Evolutionary conservation across 2,888 invertebrate genomes (phyloP).

Genomic region (Bursaphelenchus okinawaensis): DNA sequence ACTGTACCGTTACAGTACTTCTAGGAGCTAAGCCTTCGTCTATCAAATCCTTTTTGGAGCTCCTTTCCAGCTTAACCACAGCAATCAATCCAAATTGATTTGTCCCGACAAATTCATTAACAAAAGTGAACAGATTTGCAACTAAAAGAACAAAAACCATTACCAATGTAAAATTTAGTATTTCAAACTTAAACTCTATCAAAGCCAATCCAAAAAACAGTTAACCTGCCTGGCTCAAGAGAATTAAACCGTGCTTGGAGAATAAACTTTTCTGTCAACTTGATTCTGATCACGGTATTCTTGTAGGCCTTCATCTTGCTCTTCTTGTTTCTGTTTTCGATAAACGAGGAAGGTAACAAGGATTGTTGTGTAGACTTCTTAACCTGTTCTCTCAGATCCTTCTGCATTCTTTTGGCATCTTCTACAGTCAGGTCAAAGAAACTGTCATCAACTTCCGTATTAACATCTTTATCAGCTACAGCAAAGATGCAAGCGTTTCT

Average conservation of each 20-base stretch:
- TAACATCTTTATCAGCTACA: no score
- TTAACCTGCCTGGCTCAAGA: conserved; percentile 30
- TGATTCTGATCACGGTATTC: conserved; percentile 38
- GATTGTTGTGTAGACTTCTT: conserved; percentile 31
- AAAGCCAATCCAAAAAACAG: no score
- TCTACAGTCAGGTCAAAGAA: conserved; percentile 38
- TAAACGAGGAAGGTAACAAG: conserved; percentile 30
- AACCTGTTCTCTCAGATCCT: conserved; percentile 33
- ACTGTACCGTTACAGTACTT: conserved; percentile 3
- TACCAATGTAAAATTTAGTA: no score
- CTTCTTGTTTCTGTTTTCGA: conserved; percentile 36
- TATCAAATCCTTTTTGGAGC: conserved; percentile 32
- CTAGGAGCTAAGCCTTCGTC: conserved; percentile 39
- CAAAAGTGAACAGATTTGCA: conserved; percentile 23
- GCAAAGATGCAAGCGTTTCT: no score
- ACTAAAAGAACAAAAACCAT: conserved; percentile 11
- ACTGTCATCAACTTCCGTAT: conserved; percentile 29
- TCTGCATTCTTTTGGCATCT: conserved; percentile 37
- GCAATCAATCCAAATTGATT: conserved; percentile 16
- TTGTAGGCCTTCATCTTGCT: conserved; percentile 38
- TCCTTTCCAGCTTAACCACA: conserved; percentile 22
- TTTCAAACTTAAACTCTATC: no score
- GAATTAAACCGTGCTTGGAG: conserved; percentile 36
- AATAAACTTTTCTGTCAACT: conserved; percentile 29
- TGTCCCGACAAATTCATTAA: conserved; percentile 9